Conservation (phyloP, 2,888 invertebrate species). For the Lasius fuliginosus region DNA sequence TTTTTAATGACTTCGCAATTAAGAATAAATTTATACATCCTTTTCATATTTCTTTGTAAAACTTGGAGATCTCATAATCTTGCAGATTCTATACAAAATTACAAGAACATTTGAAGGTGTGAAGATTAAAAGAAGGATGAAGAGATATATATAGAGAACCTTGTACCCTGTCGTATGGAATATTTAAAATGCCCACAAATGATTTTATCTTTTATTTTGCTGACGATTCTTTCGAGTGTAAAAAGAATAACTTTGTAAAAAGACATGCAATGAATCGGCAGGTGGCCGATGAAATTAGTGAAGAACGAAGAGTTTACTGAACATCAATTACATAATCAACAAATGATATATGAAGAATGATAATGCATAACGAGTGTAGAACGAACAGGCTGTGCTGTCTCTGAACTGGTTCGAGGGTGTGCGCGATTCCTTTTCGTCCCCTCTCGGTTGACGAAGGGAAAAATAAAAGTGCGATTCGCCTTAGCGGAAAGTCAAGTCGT, state of each 20-base stretch:
- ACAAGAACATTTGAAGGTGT: background rate
- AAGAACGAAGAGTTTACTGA: slow-evolving; percentile 66
- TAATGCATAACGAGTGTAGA: slow-evolving; percentile 71
- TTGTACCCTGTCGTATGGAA: background rate
- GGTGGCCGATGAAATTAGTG: slow-evolving; percentile 76
- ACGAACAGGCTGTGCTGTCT: slow-evolving; percentile 45
- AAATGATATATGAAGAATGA: slow-evolving; percentile 78
- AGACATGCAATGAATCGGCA: slow-evolving; percentile 75
- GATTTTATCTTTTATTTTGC: slow-evolving; percentile 29
- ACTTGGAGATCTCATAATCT: background rate
- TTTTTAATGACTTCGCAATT: background rate
- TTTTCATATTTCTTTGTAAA: background rate
- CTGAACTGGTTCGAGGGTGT: slow-evolving; percentile 67
- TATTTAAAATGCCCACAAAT: background rate
- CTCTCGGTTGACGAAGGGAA: slow-evolving; percentile 67
- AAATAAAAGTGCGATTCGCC: slow-evolving; percentile 75
- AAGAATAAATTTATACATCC: background rate
- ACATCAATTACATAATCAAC: slow-evolving; percentile 78
- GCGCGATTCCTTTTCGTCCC: slow-evolving; percentile 45
- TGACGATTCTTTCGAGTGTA: background rate
- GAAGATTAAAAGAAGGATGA: background rate
- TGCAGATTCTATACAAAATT: background rate
- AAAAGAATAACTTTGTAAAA: background rate
- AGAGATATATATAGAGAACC: background rate
- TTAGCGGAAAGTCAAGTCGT: slow-evolving; percentile 75